A percentile compares a stretch with the other conserved stretches of the same genome.
phyloP scores from a whole-genome alignment of 2,888 invertebrate species.

The Orthosia gothica region DNA sequence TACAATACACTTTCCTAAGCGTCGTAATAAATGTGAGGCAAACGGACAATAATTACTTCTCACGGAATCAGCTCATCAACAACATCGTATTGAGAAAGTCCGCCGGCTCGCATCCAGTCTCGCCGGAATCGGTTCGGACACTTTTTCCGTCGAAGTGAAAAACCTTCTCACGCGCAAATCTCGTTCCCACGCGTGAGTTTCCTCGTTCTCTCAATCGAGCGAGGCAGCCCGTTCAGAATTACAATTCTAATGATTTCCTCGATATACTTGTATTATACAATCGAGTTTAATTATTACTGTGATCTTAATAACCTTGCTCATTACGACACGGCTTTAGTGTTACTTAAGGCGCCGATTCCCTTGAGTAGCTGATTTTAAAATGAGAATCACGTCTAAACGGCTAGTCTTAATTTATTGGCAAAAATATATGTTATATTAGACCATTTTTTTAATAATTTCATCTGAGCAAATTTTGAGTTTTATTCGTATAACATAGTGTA shows the following conservation, averaged over 20 bases:
- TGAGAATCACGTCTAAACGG: too few species aligned
- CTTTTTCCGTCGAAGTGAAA: conserved; percentile 82
- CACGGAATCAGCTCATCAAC: conserved; percentile 70
- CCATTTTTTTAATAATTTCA: too few species aligned
- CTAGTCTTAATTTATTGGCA: too few species aligned
- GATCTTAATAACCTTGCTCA: conserved; percentile 33
- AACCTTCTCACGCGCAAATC: conserved; percentile 86
- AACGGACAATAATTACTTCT: conserved; percentile 63
- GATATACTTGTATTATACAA: conserved; percentile 49
- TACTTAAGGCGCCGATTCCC: too few species aligned
- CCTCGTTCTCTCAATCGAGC: conserved; percentile 79
- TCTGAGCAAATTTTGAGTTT: too few species aligned
- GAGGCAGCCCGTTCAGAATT: conserved; percentile 66
- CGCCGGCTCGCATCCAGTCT: conserved; percentile 74
- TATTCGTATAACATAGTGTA: too few species aligned
- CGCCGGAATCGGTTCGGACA: conserved; percentile 75
- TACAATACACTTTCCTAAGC: conserved; percentile 20
- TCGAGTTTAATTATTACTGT: conserved; percentile 54
- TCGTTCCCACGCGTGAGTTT: conserved; percentile 88
- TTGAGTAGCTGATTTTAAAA: too few species aligned
- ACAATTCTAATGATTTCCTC: conserved; percentile 57
- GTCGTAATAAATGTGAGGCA: conserved; percentile 18
- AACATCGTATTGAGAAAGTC: conserved; percentile 79
- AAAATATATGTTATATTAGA: too few species aligned
- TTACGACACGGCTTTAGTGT: conserved; percentile 28